These are phyloP conservation scores for Dasyprocta punctata DNA, from an alignment of 2,113 vertebrate species.

Conservation along the genomic window DNA sequence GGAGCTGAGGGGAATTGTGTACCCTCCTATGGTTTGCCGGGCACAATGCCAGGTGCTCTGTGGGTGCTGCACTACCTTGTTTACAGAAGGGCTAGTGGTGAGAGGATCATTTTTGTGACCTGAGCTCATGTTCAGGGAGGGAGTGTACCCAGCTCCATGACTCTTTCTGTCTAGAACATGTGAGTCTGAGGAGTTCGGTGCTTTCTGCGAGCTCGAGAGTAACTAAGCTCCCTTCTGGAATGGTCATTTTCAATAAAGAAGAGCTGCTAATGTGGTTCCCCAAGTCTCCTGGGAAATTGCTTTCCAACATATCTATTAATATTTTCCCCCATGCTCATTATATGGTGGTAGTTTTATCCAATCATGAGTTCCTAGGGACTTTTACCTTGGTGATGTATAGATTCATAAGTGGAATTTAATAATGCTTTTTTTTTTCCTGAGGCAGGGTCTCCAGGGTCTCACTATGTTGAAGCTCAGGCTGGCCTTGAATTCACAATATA, in stretches of 20 bases:
- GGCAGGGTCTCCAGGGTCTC: background rate
- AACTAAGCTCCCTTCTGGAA: background rate
- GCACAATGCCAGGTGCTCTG: background rate
- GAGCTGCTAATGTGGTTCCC: background rate
- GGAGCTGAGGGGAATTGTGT: background rate
- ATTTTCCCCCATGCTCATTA: background rate
- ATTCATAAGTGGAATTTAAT: background rate
- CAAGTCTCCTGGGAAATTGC: background rate
- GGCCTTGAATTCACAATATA: background rate
- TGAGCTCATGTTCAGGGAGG: background rate
- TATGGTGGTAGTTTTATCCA: background rate
- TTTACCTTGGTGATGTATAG: background rate
- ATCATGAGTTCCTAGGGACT: background rate
- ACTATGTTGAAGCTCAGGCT: background rate
- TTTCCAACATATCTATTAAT: background rate
- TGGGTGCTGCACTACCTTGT: background rate
- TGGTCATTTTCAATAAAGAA: background rate
- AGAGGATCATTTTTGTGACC: background rate
- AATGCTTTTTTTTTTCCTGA: background rate
- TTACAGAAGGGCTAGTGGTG: background rate
- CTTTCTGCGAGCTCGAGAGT: background rate
- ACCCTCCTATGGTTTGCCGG: background rate
- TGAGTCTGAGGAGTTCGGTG: background rate
- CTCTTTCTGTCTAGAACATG: background rate
- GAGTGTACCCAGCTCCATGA: background rate